A percentile compares a stretch with the other conserved stretches of the same genome.
Evolutionary conservation across 2,113 vertebrate species (phyloP).

Genomic region (Mustela nigripes): DNA sequence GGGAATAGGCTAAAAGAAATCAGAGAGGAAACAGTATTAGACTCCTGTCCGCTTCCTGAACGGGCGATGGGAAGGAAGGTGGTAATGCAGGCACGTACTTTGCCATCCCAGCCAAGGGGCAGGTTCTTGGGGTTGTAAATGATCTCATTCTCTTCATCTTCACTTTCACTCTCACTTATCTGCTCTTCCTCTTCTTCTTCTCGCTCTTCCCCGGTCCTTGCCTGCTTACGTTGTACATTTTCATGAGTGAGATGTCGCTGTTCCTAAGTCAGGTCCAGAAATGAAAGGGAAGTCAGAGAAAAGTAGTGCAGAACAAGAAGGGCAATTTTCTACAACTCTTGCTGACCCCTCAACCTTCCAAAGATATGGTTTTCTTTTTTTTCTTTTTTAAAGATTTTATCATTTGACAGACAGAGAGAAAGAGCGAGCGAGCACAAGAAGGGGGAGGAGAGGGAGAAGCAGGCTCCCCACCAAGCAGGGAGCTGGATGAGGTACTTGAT

Average conservation of each 20-base stretch:
- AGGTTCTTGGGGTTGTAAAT: conserved; percentile 99
- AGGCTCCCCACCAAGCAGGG: too few relatives aligned
- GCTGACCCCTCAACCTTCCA: background rate
- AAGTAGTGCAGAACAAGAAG: background rate
- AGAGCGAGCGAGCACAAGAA: too few relatives aligned
- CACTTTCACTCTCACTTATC: conserved; percentile 98
- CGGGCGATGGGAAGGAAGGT: accelerated
- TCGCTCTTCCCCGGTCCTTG: conserved; percentile 97
- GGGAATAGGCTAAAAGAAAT: conserved; percentile 93
- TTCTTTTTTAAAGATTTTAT: background rate
- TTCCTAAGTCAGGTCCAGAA: conserved; percentile 87
- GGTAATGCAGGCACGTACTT: conserved; percentile 87
- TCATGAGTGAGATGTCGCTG: conserved; percentile 98
- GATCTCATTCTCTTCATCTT: conserved; percentile 99
- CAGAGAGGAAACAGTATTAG: conserved; percentile 14
- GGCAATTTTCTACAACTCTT: background rate
- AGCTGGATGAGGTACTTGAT: too few relatives aligned
- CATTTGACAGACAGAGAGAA: too few relatives aligned
- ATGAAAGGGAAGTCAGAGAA: conserved; percentile 4
- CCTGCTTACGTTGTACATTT: conserved; percentile 98
- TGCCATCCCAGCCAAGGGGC: conserved; percentile 98
- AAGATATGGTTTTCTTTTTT: background rate
- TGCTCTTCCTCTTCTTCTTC: conserved; percentile 99
- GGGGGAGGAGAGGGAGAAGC: too few relatives aligned
- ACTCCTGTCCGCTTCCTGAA: background rate